Percentiles rank a stretch among this genome's conserved stretches.
These are phyloP conservation scores for Ametastegia equiseti DNA, from an alignment of 2,888 invertebrate species.

Conservation along the genomic window DNA sequence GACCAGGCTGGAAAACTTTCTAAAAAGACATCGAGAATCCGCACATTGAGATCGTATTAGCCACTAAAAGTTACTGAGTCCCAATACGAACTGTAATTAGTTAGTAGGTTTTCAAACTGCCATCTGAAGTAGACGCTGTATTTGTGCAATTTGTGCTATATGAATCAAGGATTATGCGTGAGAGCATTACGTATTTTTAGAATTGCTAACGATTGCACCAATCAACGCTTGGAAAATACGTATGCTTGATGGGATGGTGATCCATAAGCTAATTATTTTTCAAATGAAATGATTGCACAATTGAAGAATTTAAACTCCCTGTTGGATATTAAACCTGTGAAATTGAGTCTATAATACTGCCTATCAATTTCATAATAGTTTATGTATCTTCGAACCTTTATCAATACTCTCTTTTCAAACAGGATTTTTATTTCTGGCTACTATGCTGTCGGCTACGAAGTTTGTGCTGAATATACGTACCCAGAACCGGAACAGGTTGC, in stretches of 20 bases:
- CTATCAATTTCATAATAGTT: not conserved
- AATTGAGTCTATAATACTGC: too few relatives aligned
- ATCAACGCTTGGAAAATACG: not conserved
- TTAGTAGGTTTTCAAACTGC: not conserved
- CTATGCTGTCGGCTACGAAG: conserved; percentile 84
- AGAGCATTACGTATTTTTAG: too few relatives aligned
- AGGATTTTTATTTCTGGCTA: conserved; percentile 87
- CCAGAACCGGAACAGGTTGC: conserved; percentile 84
- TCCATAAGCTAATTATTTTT: not conserved
- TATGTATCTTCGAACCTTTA: not conserved
- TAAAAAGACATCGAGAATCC: not conserved
- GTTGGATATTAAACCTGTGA: not conserved
- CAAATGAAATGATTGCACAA: not conserved
- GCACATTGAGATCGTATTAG: not conserved
- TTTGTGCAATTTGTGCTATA: too few relatives aligned
- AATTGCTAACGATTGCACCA: not conserved
- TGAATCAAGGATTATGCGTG: too few relatives aligned
- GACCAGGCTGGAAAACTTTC: not conserved
- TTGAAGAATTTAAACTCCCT: not conserved
- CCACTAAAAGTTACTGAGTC: not conserved
- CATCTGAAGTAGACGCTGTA: not conserved
- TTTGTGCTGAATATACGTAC: conserved; percentile 83
- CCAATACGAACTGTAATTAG: not conserved
- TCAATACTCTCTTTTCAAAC: too few relatives aligned
- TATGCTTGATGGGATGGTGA: not conserved